Evolutionary conservation across 2,113 vertebrate species (phyloP).

Genomic region (Castor canadensis): DNA sequence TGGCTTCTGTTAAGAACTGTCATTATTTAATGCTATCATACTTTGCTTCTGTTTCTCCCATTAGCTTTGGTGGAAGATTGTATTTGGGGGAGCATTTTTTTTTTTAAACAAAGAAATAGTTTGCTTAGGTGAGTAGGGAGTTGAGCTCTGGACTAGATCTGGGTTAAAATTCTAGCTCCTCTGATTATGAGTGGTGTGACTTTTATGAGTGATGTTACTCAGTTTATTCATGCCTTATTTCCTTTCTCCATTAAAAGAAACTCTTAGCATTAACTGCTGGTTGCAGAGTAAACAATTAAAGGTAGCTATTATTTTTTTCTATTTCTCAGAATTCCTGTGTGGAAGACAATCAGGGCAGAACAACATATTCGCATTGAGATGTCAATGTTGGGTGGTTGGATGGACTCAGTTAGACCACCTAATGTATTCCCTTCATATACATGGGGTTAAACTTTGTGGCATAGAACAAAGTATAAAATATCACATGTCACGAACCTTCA

Average conservation of each 20-base stretch:
- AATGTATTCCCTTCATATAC: background rate
- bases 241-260: conserved; percentile 45
- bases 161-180: background rate
- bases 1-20: background rate
- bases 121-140: background rate
- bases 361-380: background rate
- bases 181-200: background rate
- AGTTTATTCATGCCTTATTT: background rate
- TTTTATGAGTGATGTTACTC: background rate
- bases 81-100: background rate
- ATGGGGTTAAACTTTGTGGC: background rate
- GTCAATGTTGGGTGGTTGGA: background rate
- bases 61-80: background rate
- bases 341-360: background rate
- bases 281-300: background rate
- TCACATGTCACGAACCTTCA: background rate
- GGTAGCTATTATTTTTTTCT: background rate
- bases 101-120: background rate
- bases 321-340: background rate
- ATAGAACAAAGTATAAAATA: background rate
- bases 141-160: background rate
- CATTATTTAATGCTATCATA: background rate
- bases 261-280: background rate
- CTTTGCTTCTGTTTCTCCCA: background rate
- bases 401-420: background rate